These are phyloP conservation scores for Sycophaga agraensis DNA, from an alignment of 1,140 invertebrate genomes.

Conservation along the genomic window DNA sequence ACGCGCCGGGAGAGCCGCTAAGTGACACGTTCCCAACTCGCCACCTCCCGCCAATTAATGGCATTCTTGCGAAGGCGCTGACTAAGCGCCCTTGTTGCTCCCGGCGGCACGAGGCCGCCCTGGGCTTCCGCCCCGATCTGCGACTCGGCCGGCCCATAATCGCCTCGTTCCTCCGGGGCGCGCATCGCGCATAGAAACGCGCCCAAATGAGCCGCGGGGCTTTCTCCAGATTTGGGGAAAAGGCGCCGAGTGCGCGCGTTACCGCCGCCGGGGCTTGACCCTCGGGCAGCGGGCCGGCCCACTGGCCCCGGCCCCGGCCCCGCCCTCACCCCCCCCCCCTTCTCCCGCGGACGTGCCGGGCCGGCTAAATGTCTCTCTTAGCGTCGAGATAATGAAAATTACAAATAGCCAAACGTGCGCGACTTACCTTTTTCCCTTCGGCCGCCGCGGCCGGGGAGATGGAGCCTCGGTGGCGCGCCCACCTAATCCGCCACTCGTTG, in stretches of 20 bases:
- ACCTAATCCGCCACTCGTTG: neutral
- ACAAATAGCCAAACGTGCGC: constrained; percentile 51
- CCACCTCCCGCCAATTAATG: neutral
- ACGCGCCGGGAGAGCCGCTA: neutral
- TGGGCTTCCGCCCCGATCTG: too few relatives aligned
- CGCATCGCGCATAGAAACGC: constrained; percentile 60
- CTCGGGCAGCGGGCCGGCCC: constrained; percentile 25
- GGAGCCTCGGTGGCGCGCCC: neutral
- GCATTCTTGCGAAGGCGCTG: neutral
- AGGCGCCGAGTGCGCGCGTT: too few relatives aligned
- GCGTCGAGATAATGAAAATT: constrained; percentile 59
- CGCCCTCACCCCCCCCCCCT: constrained; percentile 56
- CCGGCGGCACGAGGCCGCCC: neutral
- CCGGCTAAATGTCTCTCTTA: constrained; percentile 53
- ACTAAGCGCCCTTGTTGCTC: neutral
- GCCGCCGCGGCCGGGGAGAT: too few relatives aligned
- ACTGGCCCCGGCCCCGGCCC: constrained; percentile 27
- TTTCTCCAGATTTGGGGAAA: constrained; percentile 58
- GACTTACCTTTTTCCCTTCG: too few relatives aligned
- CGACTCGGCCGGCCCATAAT: too few relatives aligned
- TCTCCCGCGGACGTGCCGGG: constrained; percentile 47
- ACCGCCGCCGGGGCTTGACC: constrained; percentile 27
- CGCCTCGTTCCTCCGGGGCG: too few relatives aligned
- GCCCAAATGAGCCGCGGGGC: too few relatives aligned
- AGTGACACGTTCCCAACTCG: neutral